Evolutionary conservation across 1,140 invertebrate genomes (phyloP), one percentile per base, ranked within the genome.

Genomic region (Eubasilissa regina): DNA sequence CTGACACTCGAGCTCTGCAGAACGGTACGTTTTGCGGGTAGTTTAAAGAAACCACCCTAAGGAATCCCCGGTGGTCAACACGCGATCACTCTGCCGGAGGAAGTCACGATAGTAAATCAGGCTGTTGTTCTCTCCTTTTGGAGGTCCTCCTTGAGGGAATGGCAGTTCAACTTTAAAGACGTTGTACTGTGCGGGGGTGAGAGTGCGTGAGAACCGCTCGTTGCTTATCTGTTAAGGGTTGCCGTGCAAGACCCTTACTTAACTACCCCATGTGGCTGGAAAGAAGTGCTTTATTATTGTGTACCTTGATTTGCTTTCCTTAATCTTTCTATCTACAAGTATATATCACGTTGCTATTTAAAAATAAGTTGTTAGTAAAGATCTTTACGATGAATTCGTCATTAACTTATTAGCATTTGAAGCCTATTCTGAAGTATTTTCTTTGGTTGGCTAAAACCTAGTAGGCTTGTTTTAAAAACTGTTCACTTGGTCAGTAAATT

Each of bases 61-160:
- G 43, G 64, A 68, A 68, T 68, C 64, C 64, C 21, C 3, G 35
- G 13, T 73, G 68, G 68, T 73, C 68, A 73, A 35, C 68, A 73
- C 68, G 68, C 68, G 68, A 73, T 73, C 66, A n/a, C 56, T 19
- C 56, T n/a, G 19, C 3, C 7, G 48, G 19, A 73, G 68, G 68
- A 73, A 73, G 68, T 73, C 68, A 73, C 47, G 47, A 35, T 55
- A 21, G 15, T 73, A 73, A 73, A 73, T 73, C 68, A 73, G 68
- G 4, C n/a, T 15, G 47, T 73, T 73, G 47, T 53, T 73, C 43
- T 48, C 48, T 73, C 25, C 48, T 72, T 10, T 7, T 13, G 45
- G n/a, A 13, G 3, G 19, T 73, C 48, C 51, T 35, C 17, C 3
- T 51, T 15, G 21, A 11, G 66, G 66, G 10, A 48, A 70, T 6